A percentile compares a stretch with the other conserved stretches of the same genome.
Evolutionary conservation across 2,888 invertebrate species (phyloP).

Genomic region (Physocephala rufipes): DNA sequence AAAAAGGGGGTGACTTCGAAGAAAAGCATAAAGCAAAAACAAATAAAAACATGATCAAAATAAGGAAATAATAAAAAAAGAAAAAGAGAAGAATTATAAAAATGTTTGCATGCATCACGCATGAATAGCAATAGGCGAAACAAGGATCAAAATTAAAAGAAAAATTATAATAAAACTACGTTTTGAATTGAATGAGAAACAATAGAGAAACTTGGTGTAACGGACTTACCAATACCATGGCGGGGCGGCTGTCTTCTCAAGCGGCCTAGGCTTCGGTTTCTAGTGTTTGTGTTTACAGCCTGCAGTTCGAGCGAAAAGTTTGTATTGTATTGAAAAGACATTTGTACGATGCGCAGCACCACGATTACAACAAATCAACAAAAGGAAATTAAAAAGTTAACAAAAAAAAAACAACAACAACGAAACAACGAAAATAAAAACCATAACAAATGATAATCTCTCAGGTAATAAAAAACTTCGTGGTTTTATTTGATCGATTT

Average conservation of each 20-base stretch:
- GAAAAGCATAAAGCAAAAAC: no score
- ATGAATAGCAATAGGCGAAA: no score
- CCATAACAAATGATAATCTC: no score
- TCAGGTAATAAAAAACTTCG: no score
- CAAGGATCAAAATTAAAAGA: no score
- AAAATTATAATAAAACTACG: no score
- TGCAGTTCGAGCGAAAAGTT: conserved; percentile 64
- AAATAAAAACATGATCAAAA: background rate
- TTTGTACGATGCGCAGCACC: conserved; percentile 20
- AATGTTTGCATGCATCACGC: background rate
- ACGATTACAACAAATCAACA: conserved; percentile 22
- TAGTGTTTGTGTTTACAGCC: conserved; percentile 67
- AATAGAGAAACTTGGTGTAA: conserved; percentile 16
- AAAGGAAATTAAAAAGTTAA: conserved; percentile 17
- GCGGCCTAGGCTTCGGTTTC: conserved; percentile 67
- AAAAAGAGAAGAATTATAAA: background rate
- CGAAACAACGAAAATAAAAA: background rate
- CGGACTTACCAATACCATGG: conserved; percentile 67
- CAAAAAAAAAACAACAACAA: conserved; percentile 1
- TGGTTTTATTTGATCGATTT: no score
- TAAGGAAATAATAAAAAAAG: background rate
- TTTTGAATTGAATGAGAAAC: conserved; percentile 39
- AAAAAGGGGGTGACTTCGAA: no score
- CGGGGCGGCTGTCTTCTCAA: conserved; percentile 68
- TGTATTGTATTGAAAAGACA: conserved; percentile 42